Base-by-base conservation (phyloP, 2,797 vertebrate species). In the Vespertilio murinus region DNA sequence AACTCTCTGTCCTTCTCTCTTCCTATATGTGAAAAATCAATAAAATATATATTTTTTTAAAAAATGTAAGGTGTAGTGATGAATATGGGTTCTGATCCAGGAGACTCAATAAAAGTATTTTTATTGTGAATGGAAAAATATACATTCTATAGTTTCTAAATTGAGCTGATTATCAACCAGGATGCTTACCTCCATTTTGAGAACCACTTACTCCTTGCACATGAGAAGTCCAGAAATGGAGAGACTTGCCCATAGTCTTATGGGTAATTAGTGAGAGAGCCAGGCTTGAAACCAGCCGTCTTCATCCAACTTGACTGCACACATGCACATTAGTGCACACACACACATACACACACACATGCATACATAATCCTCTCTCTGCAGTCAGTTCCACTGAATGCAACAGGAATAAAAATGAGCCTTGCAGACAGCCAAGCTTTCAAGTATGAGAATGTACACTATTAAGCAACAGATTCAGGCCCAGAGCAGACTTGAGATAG, bases 71-170 rank as follows among this genome's bases (percentile, higher is more conserved):
- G 56, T 67, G 13, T 84, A 54, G 52, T 67, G 65, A n/a, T n/a
- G 38, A 88, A 47, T 69, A 54, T 83, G 77, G 9, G 5, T 89
- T 89, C 69, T 82, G 73, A 89, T 56, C 33, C 64, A 87, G 87
- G 56, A 95, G 59, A 89, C 22, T 54, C 70, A 82, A 42, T 80
- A 65, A 74, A 85, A 78, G 35, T 64, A 42, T 84, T 90, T 93
- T 95, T 80, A 74, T 89, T 90, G 73, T 75, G n/a, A 89, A 61
- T 78, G 35, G 30, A 70, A 95, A 91, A 40, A 73, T n/a, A 61
- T 30, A 9, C 1, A 47, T 90, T 86, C 38, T 2, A 0, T 74
- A 40, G 23, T 91, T 95, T 95, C 74, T 20, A 33, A 45, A 30
- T 38, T 64, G 52, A 71, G 52, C 20, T 11, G 28, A 28, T 84